Evolutionary conservation across 64 coral and sea anemone species (phyloP).

Genomic region (Acropora yongei): DNA sequence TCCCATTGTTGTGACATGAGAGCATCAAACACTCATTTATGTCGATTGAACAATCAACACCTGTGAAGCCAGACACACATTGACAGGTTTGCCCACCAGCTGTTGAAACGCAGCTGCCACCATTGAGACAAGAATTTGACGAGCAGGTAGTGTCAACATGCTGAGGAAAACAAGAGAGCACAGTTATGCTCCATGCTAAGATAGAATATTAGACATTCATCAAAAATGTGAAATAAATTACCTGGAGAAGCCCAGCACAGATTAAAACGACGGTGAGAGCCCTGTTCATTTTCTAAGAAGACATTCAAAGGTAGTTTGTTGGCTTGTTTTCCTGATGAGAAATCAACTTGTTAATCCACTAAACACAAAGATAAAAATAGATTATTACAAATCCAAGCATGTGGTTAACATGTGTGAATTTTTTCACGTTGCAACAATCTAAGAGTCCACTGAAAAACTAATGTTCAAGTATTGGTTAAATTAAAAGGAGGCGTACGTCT

Average conservation of each 20-base stretch:
- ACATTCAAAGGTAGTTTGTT: neutral
- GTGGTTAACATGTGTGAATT: no score
- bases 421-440: no score
- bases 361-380: neutral
- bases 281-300: neutral
- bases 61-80: conserved; percentile 69
- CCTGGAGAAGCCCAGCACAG: conserved; percentile 6
- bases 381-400: neutral
- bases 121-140: conserved; percentile 54
- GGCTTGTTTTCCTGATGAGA: neutral
- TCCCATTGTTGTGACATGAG: conserved; percentile 82
- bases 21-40: conserved; percentile 71
- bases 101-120: conserved; percentile 60
- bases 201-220: neutral
- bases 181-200: neutral
- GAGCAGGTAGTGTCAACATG: conserved; percentile 24
- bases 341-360: neutral
- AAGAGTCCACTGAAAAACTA: no score
- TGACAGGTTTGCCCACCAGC: conserved; percentile 38
- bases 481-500: no score
- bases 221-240: neutral
- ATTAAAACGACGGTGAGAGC: neutral
- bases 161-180: neutral
- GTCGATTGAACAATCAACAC: conserved; percentile 65
- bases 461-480: no score